phyloP scores from a whole-genome alignment of 1,140 invertebrate genomes.

The Philotrypesis tridentata region DNA sequence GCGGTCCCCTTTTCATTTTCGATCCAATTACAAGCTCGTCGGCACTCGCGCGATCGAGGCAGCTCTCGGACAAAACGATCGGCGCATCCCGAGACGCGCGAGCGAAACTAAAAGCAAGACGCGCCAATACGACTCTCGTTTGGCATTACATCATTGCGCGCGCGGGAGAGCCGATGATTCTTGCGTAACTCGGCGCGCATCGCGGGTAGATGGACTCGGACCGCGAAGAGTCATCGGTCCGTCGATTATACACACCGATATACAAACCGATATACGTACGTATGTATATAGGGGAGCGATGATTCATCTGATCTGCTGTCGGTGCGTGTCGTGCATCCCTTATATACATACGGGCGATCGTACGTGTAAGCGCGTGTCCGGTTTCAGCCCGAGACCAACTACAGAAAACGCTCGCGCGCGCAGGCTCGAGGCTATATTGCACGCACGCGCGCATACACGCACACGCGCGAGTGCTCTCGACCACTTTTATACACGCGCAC shows the following conservation, averaged over 20 bases:
- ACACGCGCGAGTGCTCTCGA: too few relatives aligned
- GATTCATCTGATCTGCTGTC: conserved; percentile 28
- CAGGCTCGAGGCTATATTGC: neutral
- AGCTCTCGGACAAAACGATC: too few relatives aligned
- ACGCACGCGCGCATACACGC: too few relatives aligned
- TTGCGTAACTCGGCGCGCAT: neutral
- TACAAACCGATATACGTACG: too few relatives aligned
- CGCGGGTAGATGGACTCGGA: neutral
- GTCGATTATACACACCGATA: conserved; percentile 10
- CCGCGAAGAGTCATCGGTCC: conserved; percentile 29
- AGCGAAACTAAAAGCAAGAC: neutral
- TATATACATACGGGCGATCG: neutral
- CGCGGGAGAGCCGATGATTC: too few relatives aligned
- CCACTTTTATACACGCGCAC: too few relatives aligned
- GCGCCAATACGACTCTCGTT: conserved; percentile 14
- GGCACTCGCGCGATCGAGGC: too few relatives aligned
- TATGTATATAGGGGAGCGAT: neutral
- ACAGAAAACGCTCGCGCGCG: conserved; percentile 7
- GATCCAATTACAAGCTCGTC: conserved; percentile 37
- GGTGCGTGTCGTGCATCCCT: neutral
- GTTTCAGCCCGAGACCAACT: neutral
- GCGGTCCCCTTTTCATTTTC: conserved; percentile 23
- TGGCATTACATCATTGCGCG: neutral
- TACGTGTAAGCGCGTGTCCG: conserved; percentile 15
- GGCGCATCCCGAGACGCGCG: too few relatives aligned